These are phyloP conservation scores for Epizoanthus stellaris DNA, from an alignment of 92 coral and sea anemone species.

Conservation along the genomic window DNA sequence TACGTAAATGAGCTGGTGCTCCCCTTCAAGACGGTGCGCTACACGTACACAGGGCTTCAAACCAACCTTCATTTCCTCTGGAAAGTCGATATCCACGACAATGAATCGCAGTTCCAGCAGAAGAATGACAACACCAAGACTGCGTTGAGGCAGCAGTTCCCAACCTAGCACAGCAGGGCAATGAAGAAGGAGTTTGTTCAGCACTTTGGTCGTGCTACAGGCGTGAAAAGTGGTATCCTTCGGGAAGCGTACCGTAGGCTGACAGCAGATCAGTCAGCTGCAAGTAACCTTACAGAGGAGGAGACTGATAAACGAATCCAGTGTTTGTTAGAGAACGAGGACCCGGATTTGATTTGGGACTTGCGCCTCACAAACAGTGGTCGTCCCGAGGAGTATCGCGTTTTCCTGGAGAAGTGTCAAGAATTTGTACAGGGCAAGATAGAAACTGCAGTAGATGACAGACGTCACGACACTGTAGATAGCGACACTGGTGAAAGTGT, in stretches of 20 bases:
- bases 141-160: constrained; percentile 12
- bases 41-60: constrained; percentile 48
- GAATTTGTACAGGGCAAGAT: constrained; percentile 29
- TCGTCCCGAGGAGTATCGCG: constrained; percentile 30
- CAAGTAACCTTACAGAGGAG: constrained; percentile 39
- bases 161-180: constrained; percentile 4
- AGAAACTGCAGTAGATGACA: constrained; percentile 58
- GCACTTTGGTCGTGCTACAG: constrained; percentile 28
- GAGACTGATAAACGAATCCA: constrained; percentile 43
- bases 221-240: constrained; percentile 45
- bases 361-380: constrained; percentile 32
- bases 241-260: neutral
- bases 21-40: constrained; percentile 36
- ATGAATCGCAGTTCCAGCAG: constrained; percentile 6
- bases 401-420: constrained; percentile 54
- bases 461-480: constrained; percentile 50
- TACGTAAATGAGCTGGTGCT: constrained; percentile 35
- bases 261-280: constrained; percentile 62
- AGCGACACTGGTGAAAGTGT: constrained; percentile 34
- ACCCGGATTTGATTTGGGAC: constrained; percentile 45
- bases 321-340: constrained; percentile 43
- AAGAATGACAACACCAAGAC: constrained; percentile 45
- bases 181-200: constrained; percentile 39
- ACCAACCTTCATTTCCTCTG: constrained; percentile 46
- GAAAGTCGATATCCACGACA: constrained; percentile 13